Conservation (phyloP, 2,888 invertebrate species). For the Andrena bicolor region DNA sequence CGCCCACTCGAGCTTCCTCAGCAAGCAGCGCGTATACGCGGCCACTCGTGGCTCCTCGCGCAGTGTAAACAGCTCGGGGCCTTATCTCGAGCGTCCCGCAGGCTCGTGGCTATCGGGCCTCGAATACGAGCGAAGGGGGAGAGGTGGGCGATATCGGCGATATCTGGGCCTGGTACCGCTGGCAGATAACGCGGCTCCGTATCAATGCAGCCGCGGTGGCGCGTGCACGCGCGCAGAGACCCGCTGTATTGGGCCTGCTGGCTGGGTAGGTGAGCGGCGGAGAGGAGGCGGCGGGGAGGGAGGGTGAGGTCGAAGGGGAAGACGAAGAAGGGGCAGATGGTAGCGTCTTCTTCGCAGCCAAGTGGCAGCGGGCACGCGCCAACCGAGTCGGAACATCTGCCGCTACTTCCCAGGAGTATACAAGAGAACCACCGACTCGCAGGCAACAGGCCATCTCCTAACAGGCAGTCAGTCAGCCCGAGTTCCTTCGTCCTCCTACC, state of each 20-base stretch:
- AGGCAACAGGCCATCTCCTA: conserved; percentile 68
- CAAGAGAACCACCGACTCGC: conserved; percentile 75
- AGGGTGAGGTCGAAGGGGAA: conserved; percentile 72
- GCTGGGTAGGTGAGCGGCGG: background rate
- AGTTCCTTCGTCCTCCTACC: conserved; percentile 63
- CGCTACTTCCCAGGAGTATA: conserved; percentile 77
- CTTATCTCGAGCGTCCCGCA: conserved; percentile 27
- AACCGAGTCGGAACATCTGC: conserved; percentile 83
- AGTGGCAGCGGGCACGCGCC: conserved; percentile 85
- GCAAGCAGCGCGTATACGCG: background rate
- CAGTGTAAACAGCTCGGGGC: conserved; percentile 11
- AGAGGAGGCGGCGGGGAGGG: conserved; percentile 66
- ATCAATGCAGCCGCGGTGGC: conserved; percentile 46
- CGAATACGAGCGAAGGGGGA: background rate
- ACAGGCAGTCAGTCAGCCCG: conserved; percentile 62
- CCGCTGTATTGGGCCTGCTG: conserved; percentile 26
- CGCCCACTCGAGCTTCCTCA: conserved; percentile 5
- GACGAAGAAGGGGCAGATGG: conserved; percentile 81
- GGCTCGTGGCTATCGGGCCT: conserved; percentile 2
- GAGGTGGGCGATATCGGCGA: conserved; percentile 9
- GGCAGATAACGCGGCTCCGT: conserved; percentile 6
- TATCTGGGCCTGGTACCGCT: conserved; percentile 16
- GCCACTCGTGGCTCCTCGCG: background rate
- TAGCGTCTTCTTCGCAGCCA: conserved; percentile 81
- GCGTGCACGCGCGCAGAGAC: conserved; percentile 23